Percentiles rank a stretch among this genome's conserved stretches.
These are phyloP conservation scores for Sigmodon hispidus DNA, from an alignment of 2,113 vertebrate species.

Conservation along the genomic window DNA sequence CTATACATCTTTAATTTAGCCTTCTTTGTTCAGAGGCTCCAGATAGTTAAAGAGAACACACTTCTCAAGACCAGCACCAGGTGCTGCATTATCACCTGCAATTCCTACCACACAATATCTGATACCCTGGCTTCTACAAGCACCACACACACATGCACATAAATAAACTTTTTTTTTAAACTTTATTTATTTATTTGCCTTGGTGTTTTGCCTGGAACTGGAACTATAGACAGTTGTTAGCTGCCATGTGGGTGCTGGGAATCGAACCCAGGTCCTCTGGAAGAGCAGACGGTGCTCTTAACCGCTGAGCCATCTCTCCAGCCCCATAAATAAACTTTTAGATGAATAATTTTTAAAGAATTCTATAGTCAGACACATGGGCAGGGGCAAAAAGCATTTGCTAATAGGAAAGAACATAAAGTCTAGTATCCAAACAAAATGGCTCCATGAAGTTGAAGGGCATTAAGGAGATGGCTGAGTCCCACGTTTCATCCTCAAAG, in stretches of 20 bases:
- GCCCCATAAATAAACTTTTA: too few relatives aligned
- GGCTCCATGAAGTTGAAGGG: neutral
- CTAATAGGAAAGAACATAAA: conserved; percentile 11
- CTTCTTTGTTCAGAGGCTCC: neutral
- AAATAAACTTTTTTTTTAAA: too few relatives aligned
- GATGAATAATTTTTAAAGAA: neutral
- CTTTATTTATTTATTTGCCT: too few relatives aligned
- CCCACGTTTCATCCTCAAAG: neutral
- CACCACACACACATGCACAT: too few relatives aligned
- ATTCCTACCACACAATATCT: neutral
- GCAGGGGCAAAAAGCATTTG: neutral
- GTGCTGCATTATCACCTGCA: neutral
- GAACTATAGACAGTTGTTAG: too few relatives aligned
- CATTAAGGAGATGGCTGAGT: neutral
- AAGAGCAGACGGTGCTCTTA: too few relatives aligned
- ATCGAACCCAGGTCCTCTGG: too few relatives aligned
- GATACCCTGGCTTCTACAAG: neutral
- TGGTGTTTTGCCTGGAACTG: too few relatives aligned
- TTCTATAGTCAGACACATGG: neutral
- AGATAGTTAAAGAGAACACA: neutral
- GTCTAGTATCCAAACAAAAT: neutral
- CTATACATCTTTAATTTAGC: neutral
- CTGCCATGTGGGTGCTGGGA: too few relatives aligned
- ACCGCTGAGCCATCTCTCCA: too few relatives aligned
- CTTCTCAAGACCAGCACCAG: neutral